Percentiles rank a stretch among this genome's conserved stretches.
phyloP scores from a whole-genome alignment of 2,888 invertebrate species.

The Spilosoma lubricipeda region DNA sequence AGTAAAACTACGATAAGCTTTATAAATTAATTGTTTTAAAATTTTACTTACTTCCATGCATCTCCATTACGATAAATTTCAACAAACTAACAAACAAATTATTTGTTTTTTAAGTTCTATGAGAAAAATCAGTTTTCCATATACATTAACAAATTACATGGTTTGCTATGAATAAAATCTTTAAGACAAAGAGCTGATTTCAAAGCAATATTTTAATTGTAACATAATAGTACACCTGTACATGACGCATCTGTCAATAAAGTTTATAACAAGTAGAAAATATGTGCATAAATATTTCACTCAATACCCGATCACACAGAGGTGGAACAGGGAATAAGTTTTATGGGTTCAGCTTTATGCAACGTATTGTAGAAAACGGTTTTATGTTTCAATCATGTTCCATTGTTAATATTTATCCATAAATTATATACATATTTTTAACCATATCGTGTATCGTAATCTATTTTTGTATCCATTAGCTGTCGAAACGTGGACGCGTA shows the following conservation, averaged over 20 bases:
- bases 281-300: constrained; percentile 46
- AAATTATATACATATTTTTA: constrained; percentile 46
- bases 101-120: no score
- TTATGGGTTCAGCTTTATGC: constrained; percentile 15
- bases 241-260: constrained; percentile 44
- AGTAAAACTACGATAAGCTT: no score
- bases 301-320: constrained; percentile 43
- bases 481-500: constrained; percentile 40
- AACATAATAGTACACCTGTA: constrained; percentile 19
- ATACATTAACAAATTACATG: no score
- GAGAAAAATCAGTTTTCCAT: no score
- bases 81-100: no score
- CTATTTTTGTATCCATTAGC: constrained; percentile 64
- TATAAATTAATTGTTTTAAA: no score
- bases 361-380: background rate
- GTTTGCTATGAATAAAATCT: background rate
- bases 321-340: constrained; percentile 44
- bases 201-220: constrained; percentile 47
- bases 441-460: constrained; percentile 39
- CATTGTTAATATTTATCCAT: constrained; percentile 47
- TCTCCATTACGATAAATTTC: no score
- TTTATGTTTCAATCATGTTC: constrained; percentile 48
- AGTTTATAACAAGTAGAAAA: constrained; percentile 48
- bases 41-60: no score
- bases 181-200: constrained; percentile 27